Conservation (phyloP, 2,113 vertebrate genomes). For the Patagioenas fasciata region DNA sequence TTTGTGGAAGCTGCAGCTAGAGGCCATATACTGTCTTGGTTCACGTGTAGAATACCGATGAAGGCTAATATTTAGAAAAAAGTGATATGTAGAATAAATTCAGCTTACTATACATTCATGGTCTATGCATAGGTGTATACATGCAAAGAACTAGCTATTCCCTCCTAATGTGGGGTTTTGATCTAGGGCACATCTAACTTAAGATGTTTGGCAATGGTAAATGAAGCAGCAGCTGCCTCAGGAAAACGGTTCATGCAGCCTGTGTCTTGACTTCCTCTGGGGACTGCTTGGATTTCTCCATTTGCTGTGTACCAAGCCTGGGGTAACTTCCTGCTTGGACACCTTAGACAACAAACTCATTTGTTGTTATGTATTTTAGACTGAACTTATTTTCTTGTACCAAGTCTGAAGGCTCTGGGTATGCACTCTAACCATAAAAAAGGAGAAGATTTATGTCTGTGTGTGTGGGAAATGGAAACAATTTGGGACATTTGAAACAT, state of each 20-base stretch:
- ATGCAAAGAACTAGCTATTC: background rate
- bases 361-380: background rate
- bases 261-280: background rate
- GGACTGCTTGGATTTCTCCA: background rate
- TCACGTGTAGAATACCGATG: background rate
- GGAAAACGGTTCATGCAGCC: background rate
- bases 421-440: background rate
- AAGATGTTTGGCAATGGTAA: background rate
- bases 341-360: background rate
- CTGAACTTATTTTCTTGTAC: background rate
- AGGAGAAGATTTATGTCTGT: background rate
- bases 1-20: background rate
- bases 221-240: background rate
- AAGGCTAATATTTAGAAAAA: background rate
- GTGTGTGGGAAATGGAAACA: background rate
- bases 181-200: background rate
- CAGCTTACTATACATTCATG: background rate
- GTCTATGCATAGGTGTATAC: rapidly evolving
- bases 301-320: background rate
- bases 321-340: background rate
- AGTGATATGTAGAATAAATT: background rate
- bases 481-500: background rate
- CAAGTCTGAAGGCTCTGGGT: background rate
- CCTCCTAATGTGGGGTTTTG: background rate
- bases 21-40: background rate